A percentile compares a stretch with the other conserved stretches of the same genome.
These are phyloP conservation scores for Sebastes kiyomatsui DNA, from an alignment of 2,797 vertebrate species.

Conservation along the genomic window DNA sequence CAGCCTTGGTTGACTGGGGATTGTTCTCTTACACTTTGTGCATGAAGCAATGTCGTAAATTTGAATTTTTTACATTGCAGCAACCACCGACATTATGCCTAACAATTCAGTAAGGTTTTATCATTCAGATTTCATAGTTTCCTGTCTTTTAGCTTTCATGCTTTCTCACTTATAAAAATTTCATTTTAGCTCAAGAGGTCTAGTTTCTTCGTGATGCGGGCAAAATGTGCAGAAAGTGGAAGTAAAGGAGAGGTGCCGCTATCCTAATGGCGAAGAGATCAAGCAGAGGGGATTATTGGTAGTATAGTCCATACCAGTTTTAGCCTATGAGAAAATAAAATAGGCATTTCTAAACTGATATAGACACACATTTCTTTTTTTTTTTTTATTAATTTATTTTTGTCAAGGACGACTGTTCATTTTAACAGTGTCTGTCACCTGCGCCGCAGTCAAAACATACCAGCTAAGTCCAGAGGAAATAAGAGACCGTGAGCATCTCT, in stretches of 20 bases:
- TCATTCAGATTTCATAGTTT: slow-evolving; percentile 43
- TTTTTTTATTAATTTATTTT: background rate
- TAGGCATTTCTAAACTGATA: background rate
- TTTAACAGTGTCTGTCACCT: slow-evolving; percentile 13
- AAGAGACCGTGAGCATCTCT: slow-evolving; percentile 7
- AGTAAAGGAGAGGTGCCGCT: slow-evolving; percentile 1
- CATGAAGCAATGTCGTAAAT: slow-evolving; percentile 12
- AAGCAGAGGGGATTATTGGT: slow-evolving; percentile 28
- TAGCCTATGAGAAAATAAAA: background rate
- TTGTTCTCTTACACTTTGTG: background rate
- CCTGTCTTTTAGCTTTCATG: slow-evolving; percentile 51
- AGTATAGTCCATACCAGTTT: background rate
- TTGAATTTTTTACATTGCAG: background rate
- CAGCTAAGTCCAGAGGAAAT: slow-evolving; percentile 7
- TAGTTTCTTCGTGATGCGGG: slow-evolving; percentile 34
- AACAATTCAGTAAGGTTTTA: slow-evolving; percentile 23
- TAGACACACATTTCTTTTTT: background rate
- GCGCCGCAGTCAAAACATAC: slow-evolving; percentile 2
- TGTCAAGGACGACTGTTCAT: background rate
- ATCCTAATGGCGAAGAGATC: slow-evolving; percentile 5
- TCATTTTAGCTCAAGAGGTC: slow-evolving; percentile 46
- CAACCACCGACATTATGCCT: background rate
- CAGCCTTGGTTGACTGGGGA: slow-evolving; percentile 6
- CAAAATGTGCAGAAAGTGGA: slow-evolving; percentile 39
- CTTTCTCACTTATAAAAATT: slow-evolving; percentile 42